A percentile compares a stretch with the other conserved stretches of the same genome.
Conservation (phyloP, 2,797 vertebrate genomes). For the Stomatorhinus walkeri region DNA sequence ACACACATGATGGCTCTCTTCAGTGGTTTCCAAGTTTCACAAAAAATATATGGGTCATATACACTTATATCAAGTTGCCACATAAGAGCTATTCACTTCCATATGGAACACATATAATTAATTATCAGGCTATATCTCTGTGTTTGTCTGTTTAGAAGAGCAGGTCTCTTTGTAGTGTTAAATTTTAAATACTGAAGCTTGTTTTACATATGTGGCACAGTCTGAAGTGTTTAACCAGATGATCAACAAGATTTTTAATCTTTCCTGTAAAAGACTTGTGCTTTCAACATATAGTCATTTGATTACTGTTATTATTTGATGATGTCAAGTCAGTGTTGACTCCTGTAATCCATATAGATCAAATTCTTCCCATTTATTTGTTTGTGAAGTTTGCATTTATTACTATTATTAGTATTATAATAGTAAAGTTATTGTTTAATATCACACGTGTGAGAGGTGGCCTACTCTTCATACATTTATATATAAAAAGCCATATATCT, state of each 20-base stretch:
- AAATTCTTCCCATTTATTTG: neutral
- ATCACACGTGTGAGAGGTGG: neutral
- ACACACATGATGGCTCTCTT: neutral
- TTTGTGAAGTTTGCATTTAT: neutral
- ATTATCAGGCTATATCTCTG: neutral
- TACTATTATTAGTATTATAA: neutral
- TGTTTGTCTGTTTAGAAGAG: neutral
- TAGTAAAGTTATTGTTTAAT: neutral
- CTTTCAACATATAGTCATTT: neutral
- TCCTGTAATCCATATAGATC: neutral
- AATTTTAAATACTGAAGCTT: neutral
- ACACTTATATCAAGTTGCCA: neutral
- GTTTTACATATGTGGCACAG: neutral
- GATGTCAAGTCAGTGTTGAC: neutral
- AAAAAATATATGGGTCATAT: neutral
- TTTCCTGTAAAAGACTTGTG: neutral
- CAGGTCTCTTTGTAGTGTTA: neutral
- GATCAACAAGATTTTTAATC: neutral
- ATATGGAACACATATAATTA: neutral
- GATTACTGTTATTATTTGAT: neutral
- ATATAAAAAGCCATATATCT: neutral
- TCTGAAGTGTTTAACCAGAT: neutral
- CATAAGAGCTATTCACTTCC: neutral
- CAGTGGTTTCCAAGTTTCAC: neutral
- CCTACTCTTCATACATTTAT: neutral